Base-by-base conservation (phyloP, 2,113 vertebrate genomes). In the Anhinga rufa region DNA sequence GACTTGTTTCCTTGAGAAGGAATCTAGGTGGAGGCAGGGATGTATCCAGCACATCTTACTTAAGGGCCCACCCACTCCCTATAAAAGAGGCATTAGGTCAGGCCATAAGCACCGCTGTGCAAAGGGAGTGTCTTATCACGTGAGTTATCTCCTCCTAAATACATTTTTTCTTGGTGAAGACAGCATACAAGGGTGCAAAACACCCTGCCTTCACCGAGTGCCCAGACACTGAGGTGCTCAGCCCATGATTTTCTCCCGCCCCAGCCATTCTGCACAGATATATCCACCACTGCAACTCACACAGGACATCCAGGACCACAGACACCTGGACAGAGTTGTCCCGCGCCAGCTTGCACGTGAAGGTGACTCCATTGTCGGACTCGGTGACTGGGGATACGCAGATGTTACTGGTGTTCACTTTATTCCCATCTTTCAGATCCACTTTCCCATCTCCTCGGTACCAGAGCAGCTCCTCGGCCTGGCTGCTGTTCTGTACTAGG, bases 381-480 rank as follows among this genome's bases (percentile, higher is more conserved):
- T 88, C 74, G 0, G 65, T 93, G 88, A 98, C 81, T 1, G 97
- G 91, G 49, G 88, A 96, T 18, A 98, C 34, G n/a, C 98, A 98
- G 89, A 98, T 48, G 36, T 88, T 94, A 48, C 98, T 98, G 90
- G 92, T 12, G 57, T 98, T 98, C 74, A 98, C 94, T 82, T 79
- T 97, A 49, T 98, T 98, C 12, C 82, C 98, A 6, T 95, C 69
- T 46, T 93, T 94, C 92, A 98, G 88, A 29, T 62, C 75, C 38
- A 98, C 98, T 17, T 2, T 25, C 28, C 83, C 57, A 0, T 55
- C 51, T 40, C 64, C 98, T 20, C 98, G 94, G 83, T 98, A 98
- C 98, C 98, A 98, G 58, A 97, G 88, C 57, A 98, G 88, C 44
- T 97, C 95, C 96, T 98, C 98, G 0, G 81, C 95, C 57, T 72